These are phyloP conservation scores for Carassius carassius DNA, from an alignment of 2,113 vertebrate genomes.

Conservation along the genomic window DNA sequence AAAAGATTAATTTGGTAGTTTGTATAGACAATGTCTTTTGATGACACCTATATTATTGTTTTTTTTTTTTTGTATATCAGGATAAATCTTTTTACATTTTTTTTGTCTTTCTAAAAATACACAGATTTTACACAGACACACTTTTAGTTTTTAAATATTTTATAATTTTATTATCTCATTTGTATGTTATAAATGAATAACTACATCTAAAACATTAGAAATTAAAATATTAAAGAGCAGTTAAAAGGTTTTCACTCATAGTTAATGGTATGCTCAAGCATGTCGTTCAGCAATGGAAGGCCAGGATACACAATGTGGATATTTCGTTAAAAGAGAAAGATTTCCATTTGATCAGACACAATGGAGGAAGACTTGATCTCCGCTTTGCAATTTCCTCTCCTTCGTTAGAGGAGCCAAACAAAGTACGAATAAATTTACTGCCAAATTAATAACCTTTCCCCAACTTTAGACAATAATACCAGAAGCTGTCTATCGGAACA, in stretches of 20 bases:
- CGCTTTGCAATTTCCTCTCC: conserved; percentile 67
- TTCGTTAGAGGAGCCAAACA: conserved; percentile 75
- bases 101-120: neutral
- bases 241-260: conserved; percentile 33
- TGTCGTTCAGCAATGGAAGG: conserved; percentile 69
- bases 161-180: neutral
- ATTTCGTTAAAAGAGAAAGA: conserved; percentile 72
- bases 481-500: conserved; percentile 73
- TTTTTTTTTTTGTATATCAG: neutral
- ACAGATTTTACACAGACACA: too few relatives aligned
- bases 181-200: conserved; percentile 15
- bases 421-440: conserved; percentile 74
- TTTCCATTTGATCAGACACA: conserved; percentile 77
- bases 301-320: conserved; percentile 70
- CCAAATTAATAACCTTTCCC: conserved; percentile 79
- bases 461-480: conserved; percentile 79
- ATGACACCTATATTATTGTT: neutral
- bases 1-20: neutral
- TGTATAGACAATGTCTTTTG: neutral
- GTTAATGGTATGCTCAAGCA: conserved; percentile 65
- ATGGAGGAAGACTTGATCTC: conserved; percentile 60
- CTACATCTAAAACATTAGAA: conserved; percentile 21
- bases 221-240: conserved; percentile 24
- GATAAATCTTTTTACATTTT: too few relatives aligned
- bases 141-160: neutral